Base-by-base conservation (phyloP, 2,113 vertebrate genomes). In the Megaleporinus macrocephalus region DNA sequence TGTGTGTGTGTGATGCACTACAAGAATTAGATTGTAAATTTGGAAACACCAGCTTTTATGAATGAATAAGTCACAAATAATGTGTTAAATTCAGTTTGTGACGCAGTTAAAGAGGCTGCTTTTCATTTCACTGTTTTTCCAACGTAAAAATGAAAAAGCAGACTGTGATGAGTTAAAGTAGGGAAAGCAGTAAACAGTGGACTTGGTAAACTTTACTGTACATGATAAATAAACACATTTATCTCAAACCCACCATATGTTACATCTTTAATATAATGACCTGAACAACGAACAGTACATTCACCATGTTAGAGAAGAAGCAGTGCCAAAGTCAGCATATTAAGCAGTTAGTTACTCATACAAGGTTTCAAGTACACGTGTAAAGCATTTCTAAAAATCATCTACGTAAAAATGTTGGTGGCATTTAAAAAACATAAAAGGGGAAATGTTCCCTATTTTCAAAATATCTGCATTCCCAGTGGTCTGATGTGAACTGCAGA, bases 261-360 rank as follows among this genome's bases (percentile, higher is more conserved):
- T 61, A 41, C 16, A 59, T 62, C 22, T 62, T 6, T 49, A 18
- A 47, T 62, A 61, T 27, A 33, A 73, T 57, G 18, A 57, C 15
- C 27, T n/a, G 29, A 74, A 24, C 36, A 77, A 30, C n/a, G 29
- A 76, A 49, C 36, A 30, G 9, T 77, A 51, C 61, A 65, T 77
- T 77, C 61, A 65, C 59, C 22, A 62, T 29, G 49, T 70, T 36
- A 65, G 33, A 55, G 49, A 18, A 11, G 4, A 24, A 68, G 20
- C 30, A 33, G 41, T 78, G 62, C 1, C 49, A 51, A 51, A 51
- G 49, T 51, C 1, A 15, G 16, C 49, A 16, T 51, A 51, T 16
- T 16, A 15, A 51, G 49, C 53, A 57, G 53, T 22, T 15, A n/a
- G n/a, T n/a, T n/a, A 55, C 51, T 55, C 15, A 16, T 5, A 57